A percentile compares a stretch with the other conserved stretches of the same genome.
phyloP scores from a whole-genome alignment of 2,113 vertebrate genomes.

The Sprattus sprattus region DNA sequence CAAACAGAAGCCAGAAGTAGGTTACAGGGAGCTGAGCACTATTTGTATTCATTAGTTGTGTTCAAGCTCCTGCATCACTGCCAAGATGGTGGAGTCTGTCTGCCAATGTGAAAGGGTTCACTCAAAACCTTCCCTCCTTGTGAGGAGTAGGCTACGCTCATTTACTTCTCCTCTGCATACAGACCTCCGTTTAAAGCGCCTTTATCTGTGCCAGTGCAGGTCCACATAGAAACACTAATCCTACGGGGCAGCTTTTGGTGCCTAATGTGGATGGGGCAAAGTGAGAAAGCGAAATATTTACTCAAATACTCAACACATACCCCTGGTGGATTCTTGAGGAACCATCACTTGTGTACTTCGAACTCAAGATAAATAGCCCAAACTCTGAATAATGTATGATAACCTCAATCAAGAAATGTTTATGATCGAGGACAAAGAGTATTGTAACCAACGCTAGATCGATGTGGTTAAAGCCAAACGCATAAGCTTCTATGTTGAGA shows the following conservation, averaged over 20 bases:
- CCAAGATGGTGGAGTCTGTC: background rate
- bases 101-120: background rate
- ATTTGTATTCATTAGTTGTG: background rate
- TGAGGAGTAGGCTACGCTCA: background rate
- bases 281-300: background rate
- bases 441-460: too few species aligned
- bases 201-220: background rate
- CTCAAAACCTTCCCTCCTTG: background rate
- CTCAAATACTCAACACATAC: background rate
- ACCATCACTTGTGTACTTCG: background rate
- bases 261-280: background rate
- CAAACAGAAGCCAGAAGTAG: background rate
- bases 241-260: background rate
- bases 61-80: background rate
- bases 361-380: background rate
- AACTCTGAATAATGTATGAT: background rate
- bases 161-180: background rate
- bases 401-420: background rate
- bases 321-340: slow-evolving; percentile 7
- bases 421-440: background rate
- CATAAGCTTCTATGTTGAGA: background rate
- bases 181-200: background rate
- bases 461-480: background rate
- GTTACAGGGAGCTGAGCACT: background rate
- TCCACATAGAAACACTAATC: background rate